Evolutionary conservation across 2,888 invertebrate species (phyloP).

Genomic region (Diachrysia chrysitis): DNA sequence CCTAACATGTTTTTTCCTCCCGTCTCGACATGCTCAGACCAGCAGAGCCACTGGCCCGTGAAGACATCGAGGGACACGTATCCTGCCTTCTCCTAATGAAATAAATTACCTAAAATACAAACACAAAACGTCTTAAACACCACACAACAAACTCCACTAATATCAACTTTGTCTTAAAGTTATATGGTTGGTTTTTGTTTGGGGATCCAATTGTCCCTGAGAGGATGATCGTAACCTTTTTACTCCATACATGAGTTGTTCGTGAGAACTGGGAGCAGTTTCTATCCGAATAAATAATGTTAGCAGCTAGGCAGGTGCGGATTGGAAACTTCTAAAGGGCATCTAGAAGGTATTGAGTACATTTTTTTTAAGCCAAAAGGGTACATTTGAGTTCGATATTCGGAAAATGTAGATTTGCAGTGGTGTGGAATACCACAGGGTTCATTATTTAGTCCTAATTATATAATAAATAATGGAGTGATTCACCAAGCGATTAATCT

Average conservation of each 20-base stretch:
- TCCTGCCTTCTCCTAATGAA: constrained; percentile 88
- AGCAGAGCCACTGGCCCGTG: constrained; percentile 80
- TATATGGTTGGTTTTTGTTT: constrained; percentile 49
- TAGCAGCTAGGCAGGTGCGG: constrained; percentile 51
- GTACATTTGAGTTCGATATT: not conserved
- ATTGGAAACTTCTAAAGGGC: constrained; percentile 45
- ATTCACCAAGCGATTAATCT: too few species aligned
- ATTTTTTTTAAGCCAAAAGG: not conserved
- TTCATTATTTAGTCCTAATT: too few species aligned
- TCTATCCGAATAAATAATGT: constrained; percentile 59
- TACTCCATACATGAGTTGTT: constrained; percentile 66
- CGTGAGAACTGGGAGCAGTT: constrained; percentile 74
- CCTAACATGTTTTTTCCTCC: constrained; percentile 80
- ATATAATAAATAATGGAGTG: too few species aligned
- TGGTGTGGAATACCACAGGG: too few species aligned
- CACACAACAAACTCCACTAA: constrained; percentile 28
- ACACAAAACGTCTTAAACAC: constrained; percentile 60
- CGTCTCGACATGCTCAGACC: constrained; percentile 81
- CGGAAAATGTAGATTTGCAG: too few species aligned
- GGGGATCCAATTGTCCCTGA: constrained; percentile 44
- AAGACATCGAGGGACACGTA: constrained; percentile 87
- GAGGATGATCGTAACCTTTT: constrained; percentile 83
- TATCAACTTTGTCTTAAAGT: constrained; percentile 11
- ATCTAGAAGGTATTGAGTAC: constrained; percentile 2
- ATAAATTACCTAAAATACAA: constrained; percentile 77